phyloP scores from a whole-genome alignment of 2,797 vertebrate genomes.

The Crax fasciolata region DNA sequence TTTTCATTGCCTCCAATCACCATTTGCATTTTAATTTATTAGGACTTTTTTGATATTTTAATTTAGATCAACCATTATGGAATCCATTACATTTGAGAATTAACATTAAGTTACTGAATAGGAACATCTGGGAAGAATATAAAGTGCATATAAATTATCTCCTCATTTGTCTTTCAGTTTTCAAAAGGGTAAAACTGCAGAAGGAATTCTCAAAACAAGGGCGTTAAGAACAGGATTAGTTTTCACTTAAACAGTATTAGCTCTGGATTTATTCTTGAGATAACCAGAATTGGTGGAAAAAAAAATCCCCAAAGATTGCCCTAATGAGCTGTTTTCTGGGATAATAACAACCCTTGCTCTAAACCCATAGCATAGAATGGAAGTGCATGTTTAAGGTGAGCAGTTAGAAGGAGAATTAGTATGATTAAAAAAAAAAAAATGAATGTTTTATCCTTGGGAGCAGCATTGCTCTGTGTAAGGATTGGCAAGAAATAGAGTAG shows the following conservation, averaged over 20 bases:
- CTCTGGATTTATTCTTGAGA: not conserved
- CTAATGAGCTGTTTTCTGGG: not conserved
- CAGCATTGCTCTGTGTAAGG: not conserved
- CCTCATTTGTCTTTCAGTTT: not conserved
- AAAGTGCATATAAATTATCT: not conserved
- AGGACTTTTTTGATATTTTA: not conserved
- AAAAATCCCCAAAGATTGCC: not conserved
- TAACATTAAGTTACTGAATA: conserved; percentile 16
- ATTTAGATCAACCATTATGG: conserved; percentile 21
- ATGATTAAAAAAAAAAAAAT: not conserved
- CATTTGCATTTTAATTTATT: conserved; percentile 48
- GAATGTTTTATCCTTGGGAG: not conserved
- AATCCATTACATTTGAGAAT: conserved; percentile 22
- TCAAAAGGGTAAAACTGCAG: not conserved
- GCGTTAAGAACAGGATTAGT: not conserved
- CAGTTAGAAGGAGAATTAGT: not conserved
- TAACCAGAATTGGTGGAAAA: not conserved
- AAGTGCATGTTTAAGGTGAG: not conserved
- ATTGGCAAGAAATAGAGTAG: not conserved
- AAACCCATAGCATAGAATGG: not conserved
- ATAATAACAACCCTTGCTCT: not conserved
- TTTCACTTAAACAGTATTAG: not conserved
- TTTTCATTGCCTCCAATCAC: not conserved
- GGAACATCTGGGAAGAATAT: conserved; percentile 26
- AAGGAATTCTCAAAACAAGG: not conserved